Evolutionary conservation across 2,113 vertebrate genomes (phyloP).

Genomic region (Merops nubicus): DNA sequence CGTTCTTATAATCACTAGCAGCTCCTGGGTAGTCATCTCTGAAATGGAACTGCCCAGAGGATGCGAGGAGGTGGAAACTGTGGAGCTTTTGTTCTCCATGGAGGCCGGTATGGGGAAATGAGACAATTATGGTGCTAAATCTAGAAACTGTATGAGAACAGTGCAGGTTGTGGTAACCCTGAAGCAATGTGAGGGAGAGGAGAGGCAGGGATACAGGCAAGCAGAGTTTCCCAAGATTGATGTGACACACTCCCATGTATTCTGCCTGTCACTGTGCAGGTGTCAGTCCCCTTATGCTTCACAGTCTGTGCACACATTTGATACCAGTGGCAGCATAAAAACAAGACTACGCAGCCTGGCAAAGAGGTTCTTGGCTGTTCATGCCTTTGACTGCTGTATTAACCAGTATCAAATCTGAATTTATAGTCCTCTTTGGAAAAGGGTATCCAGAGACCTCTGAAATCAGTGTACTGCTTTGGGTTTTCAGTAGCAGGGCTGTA

Average conservation of each 20-base stretch:
- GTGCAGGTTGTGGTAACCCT: not conserved
- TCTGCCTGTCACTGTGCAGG: not conserved
- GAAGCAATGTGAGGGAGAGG: not conserved
- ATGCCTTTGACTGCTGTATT: not conserved
- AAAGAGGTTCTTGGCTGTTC: not conserved
- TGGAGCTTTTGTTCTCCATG: not conserved
- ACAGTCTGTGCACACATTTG: not conserved
- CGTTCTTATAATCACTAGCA: not conserved
- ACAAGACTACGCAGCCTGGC: not conserved
- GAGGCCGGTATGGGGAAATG: not conserved
- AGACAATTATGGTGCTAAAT: not conserved
- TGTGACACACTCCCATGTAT: rapidly evolving
- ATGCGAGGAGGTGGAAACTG: not conserved
- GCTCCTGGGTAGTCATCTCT: not conserved
- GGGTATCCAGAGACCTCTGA: not conserved
- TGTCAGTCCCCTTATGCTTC: rapidly evolving
- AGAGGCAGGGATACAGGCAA: not conserved
- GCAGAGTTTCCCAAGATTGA: not conserved
- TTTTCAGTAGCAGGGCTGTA: not conserved
- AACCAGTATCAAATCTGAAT: not conserved
- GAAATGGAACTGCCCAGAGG: not conserved
- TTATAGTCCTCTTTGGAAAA: not conserved
- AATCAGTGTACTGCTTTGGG: not conserved
- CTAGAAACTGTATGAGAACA: not conserved
- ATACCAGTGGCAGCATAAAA: rapidly evolving